Conservation (phyloP, 2,888 invertebrate species). For the Drosophila nr. medialis region DNA sequence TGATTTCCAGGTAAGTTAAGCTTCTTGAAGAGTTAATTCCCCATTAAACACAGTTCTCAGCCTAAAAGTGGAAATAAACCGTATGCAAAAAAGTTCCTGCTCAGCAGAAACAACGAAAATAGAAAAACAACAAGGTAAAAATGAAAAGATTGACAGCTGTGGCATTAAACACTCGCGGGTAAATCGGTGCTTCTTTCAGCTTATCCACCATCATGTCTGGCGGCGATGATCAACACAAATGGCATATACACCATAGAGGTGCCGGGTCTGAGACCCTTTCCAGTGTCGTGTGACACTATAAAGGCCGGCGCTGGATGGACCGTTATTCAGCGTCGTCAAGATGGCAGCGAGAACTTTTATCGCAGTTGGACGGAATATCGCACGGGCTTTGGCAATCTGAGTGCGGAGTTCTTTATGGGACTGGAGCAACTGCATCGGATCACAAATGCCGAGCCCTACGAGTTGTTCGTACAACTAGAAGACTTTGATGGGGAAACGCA, state of each 20-base stretch:
- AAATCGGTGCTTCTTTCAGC: slow-evolving; percentile 1
- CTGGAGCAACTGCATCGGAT: slow-evolving; percentile 87
- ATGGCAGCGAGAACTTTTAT: slow-evolving; percentile 89
- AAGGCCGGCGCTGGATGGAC: slow-evolving; percentile 88
- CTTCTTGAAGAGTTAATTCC: neutral
- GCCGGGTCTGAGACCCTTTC: slow-evolving; percentile 82
- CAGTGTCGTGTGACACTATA: slow-evolving; percentile 54
- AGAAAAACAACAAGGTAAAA: slow-evolving; percentile 13
- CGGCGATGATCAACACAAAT: slow-evolving; percentile 63
- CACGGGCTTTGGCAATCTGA: slow-evolving; percentile 89
- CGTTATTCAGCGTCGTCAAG: slow-evolving; percentile 88
- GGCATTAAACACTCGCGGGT: neutral
- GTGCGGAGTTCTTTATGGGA: slow-evolving; percentile 89
- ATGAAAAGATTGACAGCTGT: neutral
- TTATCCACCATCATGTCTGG: slow-evolving; percentile 65
- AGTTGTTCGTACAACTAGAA: slow-evolving; percentile 88
- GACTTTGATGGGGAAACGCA: slow-evolving; percentile 87
- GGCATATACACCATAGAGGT: slow-evolving; percentile 55
- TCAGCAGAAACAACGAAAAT: neutral
- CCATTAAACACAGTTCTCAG: slow-evolving; percentile 22
- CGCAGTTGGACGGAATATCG: slow-evolving; percentile 88
- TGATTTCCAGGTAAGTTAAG: slow-evolving; percentile 39
- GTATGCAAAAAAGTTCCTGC: slow-evolving; percentile 19
- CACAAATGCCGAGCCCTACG: slow-evolving; percentile 83
- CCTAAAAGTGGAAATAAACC: slow-evolving; percentile 35